Conservation (phyloP, 2,888 invertebrate species). For the Maniola hyperantus region DNA sequence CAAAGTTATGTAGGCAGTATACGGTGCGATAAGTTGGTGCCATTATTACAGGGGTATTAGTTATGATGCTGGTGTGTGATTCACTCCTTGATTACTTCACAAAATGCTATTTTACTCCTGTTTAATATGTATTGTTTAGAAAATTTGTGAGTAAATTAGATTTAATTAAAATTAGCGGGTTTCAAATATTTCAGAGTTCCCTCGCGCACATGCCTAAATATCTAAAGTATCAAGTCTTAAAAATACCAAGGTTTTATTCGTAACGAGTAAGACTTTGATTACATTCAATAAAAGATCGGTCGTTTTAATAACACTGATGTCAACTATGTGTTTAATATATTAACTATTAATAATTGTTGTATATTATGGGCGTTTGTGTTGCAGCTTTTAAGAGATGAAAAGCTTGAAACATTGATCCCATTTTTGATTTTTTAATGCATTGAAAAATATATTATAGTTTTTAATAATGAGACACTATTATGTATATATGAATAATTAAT, state of each 20-base stretch:
- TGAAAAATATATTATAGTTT: conserved; percentile 45
- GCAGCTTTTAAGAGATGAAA: conserved; percentile 28
- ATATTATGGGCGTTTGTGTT: conserved; percentile 36
- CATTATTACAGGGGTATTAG: conserved; percentile 82
- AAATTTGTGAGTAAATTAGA: conserved; percentile 22
- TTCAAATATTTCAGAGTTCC: conserved; percentile 6
- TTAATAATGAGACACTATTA: conserved; percentile 45
- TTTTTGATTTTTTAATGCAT: conserved; percentile 23
- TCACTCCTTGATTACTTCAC: conserved; percentile 56
- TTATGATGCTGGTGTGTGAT: conserved; percentile 64
- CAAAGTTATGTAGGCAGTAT: conserved; percentile 82
- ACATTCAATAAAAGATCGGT: background rate
- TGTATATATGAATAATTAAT: conserved; percentile 68
- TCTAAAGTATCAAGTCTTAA: background rate
- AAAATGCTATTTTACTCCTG: conserved; percentile 36
- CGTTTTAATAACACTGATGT: conserved; percentile 22
- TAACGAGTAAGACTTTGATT: background rate
- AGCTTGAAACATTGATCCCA: conserved; percentile 24
- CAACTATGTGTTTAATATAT: conserved; percentile 32
- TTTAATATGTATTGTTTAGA: conserved; percentile 25
- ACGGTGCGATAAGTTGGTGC: conserved; percentile 83
- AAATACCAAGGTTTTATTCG: background rate
- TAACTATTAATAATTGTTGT: conserved; percentile 39
- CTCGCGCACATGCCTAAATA: background rate
- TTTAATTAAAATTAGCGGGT: background rate